These are phyloP conservation scores for Actinia equina DNA, from an alignment of 64 coral and sea anemone genomes.

Conservation along the genomic window DNA sequence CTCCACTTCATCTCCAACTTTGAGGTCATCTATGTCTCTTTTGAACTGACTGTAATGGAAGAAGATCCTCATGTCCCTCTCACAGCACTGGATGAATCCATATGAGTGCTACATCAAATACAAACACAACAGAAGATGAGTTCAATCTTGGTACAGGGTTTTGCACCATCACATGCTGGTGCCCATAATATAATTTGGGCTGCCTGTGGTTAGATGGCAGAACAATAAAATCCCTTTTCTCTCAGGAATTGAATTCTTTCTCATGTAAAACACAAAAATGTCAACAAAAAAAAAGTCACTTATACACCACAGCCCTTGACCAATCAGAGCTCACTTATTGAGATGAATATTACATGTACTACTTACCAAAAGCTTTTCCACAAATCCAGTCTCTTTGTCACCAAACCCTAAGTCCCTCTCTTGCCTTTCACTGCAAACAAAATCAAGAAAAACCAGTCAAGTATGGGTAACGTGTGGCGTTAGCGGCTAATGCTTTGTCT, in stretches of 20 bases:
- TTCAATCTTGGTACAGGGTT: neutral
- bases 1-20: constrained; percentile 92
- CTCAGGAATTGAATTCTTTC: too few relatives aligned
- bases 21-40: constrained; percentile 73
- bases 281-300: too few relatives aligned
- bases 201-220: too few relatives aligned
- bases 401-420: neutral
- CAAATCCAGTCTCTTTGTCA: constrained; percentile 83
- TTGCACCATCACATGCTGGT: too few relatives aligned
- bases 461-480: too few relatives aligned
- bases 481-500: too few relatives aligned
- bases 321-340: neutral
- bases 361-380: constrained; percentile 96
- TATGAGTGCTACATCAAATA: constrained; percentile 68
- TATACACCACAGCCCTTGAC: too few relatives aligned
- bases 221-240: too few relatives aligned
- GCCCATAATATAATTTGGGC: too few relatives aligned
- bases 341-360: too few relatives aligned
- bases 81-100: constrained; percentile 98
- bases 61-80: constrained; percentile 87
- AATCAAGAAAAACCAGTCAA: neutral
- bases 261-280: too few relatives aligned
- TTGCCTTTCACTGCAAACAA: neutral
- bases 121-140: neutral
- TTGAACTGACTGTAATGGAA: constrained; percentile 96